Evolutionary conservation across 2,888 invertebrate species (phyloP), one percentile per base, ranked within the genome.

Genomic region (Plebejus melissa): DNA sequence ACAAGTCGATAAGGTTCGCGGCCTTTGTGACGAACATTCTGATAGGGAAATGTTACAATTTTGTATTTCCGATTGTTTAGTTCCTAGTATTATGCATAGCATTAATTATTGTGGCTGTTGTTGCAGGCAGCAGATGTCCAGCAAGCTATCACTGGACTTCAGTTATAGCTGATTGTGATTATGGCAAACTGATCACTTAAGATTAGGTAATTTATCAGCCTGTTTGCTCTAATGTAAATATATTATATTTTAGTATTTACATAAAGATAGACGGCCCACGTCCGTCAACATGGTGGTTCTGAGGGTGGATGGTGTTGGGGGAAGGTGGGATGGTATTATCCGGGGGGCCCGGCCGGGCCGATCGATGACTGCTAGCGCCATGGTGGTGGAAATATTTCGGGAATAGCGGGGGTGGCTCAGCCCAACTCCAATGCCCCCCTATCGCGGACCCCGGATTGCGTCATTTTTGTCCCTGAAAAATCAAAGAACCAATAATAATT

Each of bases 1-100:
- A 32, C 72, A 72, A 72, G 50, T 72, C 54, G 72, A 50, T 72
- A 72, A 72, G 50, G 72, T 28, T 72, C 72, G 72, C 32, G 72
- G 28, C 72, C 72, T 72, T 50, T 71, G 50, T 50, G 70, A 54
- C 54, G 28, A 50, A 50, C 50, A 28, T 46, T 38, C 4, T 22
- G 50, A 50, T 71, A 71, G 71, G 70, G 22, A 38, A 46, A n/a
- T 46, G 38, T 70, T 70, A 38, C 32, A 32, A 70, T 70, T 70
- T 70, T 2, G 36, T 36, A 70, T 41, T 38, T 41, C 11, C 70
- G 38, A 60, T 9, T 9, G 11, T 3, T 28, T 22, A 11, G 9
- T 28, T 9, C 28, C 9, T 28, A 58, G 32, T 32, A 32, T 32
- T 32, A 32, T 32, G 32, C 32, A 32, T 32, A 32, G 32, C 32